Evolutionary conservation across 2,797 vertebrate species (phyloP), one percentile per base, ranked within the genome.

Genomic region (Microcaecilia unicolor): DNA sequence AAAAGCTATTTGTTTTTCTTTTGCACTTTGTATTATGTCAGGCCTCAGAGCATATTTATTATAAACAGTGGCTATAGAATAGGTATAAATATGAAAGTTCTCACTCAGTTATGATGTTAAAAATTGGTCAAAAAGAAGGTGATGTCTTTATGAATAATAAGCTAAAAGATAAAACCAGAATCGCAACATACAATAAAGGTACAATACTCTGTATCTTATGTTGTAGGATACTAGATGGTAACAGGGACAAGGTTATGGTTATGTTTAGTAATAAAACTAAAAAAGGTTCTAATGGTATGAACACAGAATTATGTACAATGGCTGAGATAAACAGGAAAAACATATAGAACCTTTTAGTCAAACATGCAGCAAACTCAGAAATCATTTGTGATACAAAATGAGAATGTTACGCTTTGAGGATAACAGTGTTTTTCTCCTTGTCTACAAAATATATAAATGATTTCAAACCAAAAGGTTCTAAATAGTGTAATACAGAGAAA

Each of bases 171-270:
- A n/a, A n/a, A n/a, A n/a, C n/a, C n/a, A n/a, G n/a, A n/a, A n/a
- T n/a, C n/a, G 35, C 34, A 43, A 35, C 61, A 55, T 61, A 45
- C 68, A 70, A 70, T 67, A 55, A 65, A 52, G 51, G 46, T 34
- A 41, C 25, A 47, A 34, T 40, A 53, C 58, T 56, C 37, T 49
- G 35, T 41, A 46, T 52, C 51, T 48, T 51, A 28, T 42, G 28
- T 40, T 46, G 47, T 41, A 20, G 25, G 57, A 45, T 46, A 58
- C 41, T 37, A 55, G 53, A 43, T 51, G 55, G 15, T 44, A 53
- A 25, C 27, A 60, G 35, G 27, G 1, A 7, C 4, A n/a, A n/a
- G n/a, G n/a, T n/a, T n/a, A n/a, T n/a, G n/a, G n/a, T 0, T 22
- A 49, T 50, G 48, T 60, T 56, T 53, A 28, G 30, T 41, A 51